Evolutionary conservation across 2,888 invertebrate species (phyloP), one percentile per base, ranked within the genome.

Genomic region (Morinoia aosen): DNA sequence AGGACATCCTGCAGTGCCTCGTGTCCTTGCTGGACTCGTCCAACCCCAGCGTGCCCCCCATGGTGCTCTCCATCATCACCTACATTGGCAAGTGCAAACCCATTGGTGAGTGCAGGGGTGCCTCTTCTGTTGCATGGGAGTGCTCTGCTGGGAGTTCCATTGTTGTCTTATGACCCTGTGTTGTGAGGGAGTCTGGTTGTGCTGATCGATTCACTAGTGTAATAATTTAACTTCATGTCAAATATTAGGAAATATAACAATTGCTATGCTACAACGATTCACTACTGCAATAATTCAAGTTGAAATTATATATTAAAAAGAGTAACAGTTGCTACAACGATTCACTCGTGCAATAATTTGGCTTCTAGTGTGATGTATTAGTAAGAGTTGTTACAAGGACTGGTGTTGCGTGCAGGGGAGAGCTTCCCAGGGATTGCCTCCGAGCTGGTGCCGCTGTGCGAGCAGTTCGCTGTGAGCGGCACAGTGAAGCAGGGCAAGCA

Each of bases 401-500:
- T 19, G 12, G 8, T 76, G 33, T 25, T 33, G 25, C 76, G 25
- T 33, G 39, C 95, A 96, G 96, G 96, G 14, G 96, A 96, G 61
- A 25, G 93, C 94, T 98, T 98, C 96, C 98, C 98, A 0, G 97
- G 98, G 90, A 97, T 99, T 95, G 98, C 98, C 97, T 98, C 98
- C 95, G 98, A 98, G 96, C 97, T 99, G 97, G 98, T 98, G 64
- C 98, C 99, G 2, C 98, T 99, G 95, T 98, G 99, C 97, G 98
- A 98, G 97, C 98, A 98, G 95, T 98, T 99, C 97, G 98, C 99
- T 0, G 98, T 98, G 97, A 98, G 98, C 91, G 99, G 99, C 25
- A 98, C 99, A 8, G 98, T 99, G 0, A 99, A 99, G 97, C 99
- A 99, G 97, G 99, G 99, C 12, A 99, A 99, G 97, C 99, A 99